Conservation (phyloP, 1,140 invertebrate genomes). For the Penaeus vannamei region DNA sequence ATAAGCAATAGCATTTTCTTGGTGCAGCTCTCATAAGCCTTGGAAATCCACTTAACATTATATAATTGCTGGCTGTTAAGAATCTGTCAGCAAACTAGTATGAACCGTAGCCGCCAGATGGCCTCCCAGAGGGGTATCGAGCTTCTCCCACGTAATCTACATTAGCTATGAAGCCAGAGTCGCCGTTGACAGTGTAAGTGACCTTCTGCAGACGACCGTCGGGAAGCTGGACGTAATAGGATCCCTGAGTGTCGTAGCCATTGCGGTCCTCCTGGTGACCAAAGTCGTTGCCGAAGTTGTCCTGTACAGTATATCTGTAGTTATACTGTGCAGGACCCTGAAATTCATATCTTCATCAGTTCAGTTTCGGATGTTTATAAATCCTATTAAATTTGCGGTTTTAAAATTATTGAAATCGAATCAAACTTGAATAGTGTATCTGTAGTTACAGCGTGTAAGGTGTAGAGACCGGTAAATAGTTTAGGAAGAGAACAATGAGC, state of each 20-base stretch:
- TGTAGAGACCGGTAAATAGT: too few relatives aligned
- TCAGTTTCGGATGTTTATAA: neutral
- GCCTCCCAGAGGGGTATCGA: neutral
- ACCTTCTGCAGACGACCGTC: conserved; percentile 72
- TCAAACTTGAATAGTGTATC: too few relatives aligned
- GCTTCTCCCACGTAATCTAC: conserved; percentile 65
- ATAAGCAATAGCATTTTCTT: too few relatives aligned
- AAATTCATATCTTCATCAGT: neutral
- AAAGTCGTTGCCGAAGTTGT: conserved; percentile 69
- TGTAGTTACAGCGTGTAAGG: too few relatives aligned
- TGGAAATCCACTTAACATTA: too few relatives aligned
- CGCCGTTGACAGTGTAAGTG: conserved; percentile 83
- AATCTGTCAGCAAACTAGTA: too few relatives aligned
- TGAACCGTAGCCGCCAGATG: too few relatives aligned
- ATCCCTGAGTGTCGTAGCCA: conserved; percentile 9
- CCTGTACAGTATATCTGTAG: conserved; percentile 75
- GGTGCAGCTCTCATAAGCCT: too few relatives aligned
- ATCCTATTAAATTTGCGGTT: neutral
- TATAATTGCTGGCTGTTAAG: too few relatives aligned
- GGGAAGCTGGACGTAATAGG: neutral
- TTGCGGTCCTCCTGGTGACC: neutral
- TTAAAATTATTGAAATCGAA: neutral
- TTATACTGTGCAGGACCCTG: neutral
- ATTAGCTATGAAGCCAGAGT: conserved; percentile 69
- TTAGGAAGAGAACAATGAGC: too few relatives aligned